Conservation (phyloP, 2,113 vertebrate species). For the Catagonus wagneri region DNA sequence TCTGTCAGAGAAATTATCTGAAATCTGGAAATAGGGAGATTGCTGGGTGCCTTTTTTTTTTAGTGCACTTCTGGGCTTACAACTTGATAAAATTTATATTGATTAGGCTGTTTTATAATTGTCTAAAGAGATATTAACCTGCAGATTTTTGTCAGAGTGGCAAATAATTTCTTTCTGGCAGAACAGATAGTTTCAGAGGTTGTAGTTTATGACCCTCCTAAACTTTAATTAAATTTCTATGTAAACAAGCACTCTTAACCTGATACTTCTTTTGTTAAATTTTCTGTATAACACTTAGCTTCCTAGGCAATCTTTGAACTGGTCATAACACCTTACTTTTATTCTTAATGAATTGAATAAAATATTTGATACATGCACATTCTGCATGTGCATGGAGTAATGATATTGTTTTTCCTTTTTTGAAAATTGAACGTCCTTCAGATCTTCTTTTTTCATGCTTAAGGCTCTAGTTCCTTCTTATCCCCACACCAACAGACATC, state of each 20-base stretch:
- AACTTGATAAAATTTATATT: not conserved
- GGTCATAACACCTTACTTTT: not conserved
- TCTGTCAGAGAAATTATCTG: not conserved
- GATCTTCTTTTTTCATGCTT: not conserved
- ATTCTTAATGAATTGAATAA: not conserved
- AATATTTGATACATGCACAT: not conserved
- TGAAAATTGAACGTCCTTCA: not conserved
- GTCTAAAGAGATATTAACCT: not conserved
- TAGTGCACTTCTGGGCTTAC: not conserved
- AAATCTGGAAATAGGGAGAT: not conserved
- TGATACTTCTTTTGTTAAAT: not conserved
- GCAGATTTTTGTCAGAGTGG: not conserved
- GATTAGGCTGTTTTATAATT: not conserved
- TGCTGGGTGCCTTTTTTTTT: not conserved
- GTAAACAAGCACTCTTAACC: not conserved
- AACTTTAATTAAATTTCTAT: not conserved
- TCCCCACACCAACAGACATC: not conserved
- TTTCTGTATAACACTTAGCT: not conserved
- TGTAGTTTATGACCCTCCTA: not conserved
- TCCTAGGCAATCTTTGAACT: not conserved
- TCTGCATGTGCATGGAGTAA: not conserved
- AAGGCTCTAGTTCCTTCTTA: not conserved
- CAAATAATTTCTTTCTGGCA: not conserved
- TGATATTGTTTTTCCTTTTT: not conserved
- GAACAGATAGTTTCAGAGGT: not conserved